Conservation (phyloP, 2,113 vertebrate genomes). For the Anoplopoma fimbria region DNA sequence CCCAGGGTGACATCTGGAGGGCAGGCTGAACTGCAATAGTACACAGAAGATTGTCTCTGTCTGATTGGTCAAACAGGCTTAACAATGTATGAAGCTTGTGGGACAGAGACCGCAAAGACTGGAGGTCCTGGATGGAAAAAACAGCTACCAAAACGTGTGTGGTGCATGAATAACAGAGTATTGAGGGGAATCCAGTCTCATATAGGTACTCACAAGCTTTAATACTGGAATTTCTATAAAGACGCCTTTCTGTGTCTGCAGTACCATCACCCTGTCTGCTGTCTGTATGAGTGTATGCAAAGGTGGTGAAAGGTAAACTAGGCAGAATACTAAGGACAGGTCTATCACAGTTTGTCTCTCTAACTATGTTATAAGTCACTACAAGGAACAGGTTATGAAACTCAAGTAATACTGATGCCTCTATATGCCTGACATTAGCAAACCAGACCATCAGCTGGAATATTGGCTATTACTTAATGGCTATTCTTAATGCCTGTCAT, state of each 20-base stretch:
- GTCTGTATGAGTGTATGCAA: background rate
- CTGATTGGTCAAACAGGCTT: background rate
- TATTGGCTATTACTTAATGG: no score
- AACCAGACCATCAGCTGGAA: no score
- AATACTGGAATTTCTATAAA: background rate
- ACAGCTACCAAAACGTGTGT: background rate
- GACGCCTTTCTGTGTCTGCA: background rate
- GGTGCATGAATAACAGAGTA: conserved; percentile 6
- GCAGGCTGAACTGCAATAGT: background rate
- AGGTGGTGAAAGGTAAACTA: no score
- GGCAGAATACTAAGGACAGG: background rate
- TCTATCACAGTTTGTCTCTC: no score
- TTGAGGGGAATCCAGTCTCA: background rate
- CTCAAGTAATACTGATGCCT: no score
- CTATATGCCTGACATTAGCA: no score
- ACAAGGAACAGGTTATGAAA: no score
- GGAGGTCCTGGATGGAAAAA: background rate
- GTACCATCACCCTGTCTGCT: no score
- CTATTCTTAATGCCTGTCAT: no score
- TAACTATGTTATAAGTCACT: no score
- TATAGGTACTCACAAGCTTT: background rate
- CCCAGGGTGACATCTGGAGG: conserved; percentile 10
- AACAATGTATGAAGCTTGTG: conserved; percentile 1
- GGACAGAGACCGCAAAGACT: background rate
- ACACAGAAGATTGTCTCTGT: conserved; percentile 9